Evolutionary conservation across 2,888 invertebrate species (phyloP).

Genomic region (Mycalesis mineus): DNA sequence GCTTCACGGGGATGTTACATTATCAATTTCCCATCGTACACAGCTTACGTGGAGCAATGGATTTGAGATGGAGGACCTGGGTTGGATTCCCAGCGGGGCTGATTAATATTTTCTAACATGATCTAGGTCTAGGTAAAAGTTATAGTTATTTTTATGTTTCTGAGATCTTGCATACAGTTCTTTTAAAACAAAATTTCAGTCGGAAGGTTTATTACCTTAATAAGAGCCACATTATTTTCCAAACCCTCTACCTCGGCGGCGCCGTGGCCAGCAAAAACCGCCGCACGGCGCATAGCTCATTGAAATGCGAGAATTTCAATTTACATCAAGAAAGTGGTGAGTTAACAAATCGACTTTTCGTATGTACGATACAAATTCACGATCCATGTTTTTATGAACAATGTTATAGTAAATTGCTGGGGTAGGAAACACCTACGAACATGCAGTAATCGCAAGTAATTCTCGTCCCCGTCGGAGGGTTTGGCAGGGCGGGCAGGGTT

Average conservation of each 20-base stretch:
- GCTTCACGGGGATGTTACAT: no score
- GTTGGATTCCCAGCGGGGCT: no score
- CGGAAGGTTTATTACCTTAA: neutral
- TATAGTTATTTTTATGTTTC: no score
- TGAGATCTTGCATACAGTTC: no score
- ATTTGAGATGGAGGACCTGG: no score
- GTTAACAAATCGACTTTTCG: constrained; percentile 26
- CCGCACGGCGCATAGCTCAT: constrained; percentile 14
- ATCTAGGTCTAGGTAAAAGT: no score
- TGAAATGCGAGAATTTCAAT: constrained; percentile 31
- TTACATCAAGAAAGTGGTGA: constrained; percentile 30
- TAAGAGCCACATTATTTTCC: neutral
- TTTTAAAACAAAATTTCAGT: neutral
- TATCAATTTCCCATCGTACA: no score
- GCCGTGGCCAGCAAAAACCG: constrained; percentile 27
- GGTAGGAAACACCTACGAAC: constrained; percentile 40
- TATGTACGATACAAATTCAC: constrained; percentile 9
- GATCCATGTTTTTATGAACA: constrained; percentile 29
- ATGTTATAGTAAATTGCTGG: constrained; percentile 38
- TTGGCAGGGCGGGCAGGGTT: constrained; percentile 26
- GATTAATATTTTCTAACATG: no score
- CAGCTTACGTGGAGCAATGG: no score
- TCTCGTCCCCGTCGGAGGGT: constrained; percentile 23
- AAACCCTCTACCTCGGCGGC: constrained; percentile 9
- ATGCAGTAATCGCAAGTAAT: constrained; percentile 42